Evolutionary conservation across 2,797 vertebrate species (phyloP).

Genomic region (Rallus crepitans): DNA sequence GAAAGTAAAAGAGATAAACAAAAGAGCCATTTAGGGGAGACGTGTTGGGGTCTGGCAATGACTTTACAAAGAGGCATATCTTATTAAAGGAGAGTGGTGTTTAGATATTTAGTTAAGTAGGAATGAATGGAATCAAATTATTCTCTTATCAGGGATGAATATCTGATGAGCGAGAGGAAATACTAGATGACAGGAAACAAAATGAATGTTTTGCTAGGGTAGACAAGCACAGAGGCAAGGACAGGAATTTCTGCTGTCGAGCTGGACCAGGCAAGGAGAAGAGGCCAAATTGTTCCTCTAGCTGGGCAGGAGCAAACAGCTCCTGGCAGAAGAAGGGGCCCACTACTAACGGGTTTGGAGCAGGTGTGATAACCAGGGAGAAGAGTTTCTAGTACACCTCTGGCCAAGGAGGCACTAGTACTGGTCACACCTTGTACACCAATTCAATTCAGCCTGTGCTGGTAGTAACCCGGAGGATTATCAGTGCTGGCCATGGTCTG

Average conservation of each 20-base stretch:
- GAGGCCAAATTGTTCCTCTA: background rate
- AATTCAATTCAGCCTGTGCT: background rate
- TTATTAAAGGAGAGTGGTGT: background rate
- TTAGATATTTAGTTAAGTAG: background rate
- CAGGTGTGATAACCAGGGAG: background rate
- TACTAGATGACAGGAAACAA: background rate
- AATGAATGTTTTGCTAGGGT: background rate
- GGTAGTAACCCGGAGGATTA: background rate
- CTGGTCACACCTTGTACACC: background rate
- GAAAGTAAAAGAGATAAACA: background rate
- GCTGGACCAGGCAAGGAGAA: background rate
- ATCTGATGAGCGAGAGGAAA: background rate
- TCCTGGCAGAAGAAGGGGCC: background rate
- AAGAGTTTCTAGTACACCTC: background rate
- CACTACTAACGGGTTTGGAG: background rate
- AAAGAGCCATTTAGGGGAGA: background rate
- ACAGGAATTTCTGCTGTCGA: background rate
- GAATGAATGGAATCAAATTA: conserved; percentile 26
- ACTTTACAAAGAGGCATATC: background rate
- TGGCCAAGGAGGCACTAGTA: background rate
- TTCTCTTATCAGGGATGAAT: background rate
- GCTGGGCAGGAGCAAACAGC: background rate
- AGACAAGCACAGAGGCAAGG: background rate
- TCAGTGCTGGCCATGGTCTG: background rate
- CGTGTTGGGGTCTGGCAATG: background rate